Evolutionary conservation across 2,797 vertebrate species (phyloP).

Genomic region (Hemibagrus guttatus): DNA sequence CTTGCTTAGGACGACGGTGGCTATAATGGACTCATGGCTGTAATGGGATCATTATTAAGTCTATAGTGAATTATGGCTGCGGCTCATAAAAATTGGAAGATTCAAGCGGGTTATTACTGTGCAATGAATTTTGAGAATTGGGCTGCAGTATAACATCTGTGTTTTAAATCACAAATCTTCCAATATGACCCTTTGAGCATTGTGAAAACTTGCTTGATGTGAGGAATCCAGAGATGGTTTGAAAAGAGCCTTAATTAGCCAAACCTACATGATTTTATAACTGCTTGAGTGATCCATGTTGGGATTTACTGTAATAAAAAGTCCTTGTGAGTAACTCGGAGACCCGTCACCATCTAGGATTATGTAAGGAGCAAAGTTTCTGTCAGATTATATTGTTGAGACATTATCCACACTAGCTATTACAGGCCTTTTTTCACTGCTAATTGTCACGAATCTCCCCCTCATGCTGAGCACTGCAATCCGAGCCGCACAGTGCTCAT

Average conservation of each 20-base stretch:
- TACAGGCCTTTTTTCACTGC: not conserved
- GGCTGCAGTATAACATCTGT: slow-evolving; percentile 3
- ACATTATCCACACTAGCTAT: not conserved
- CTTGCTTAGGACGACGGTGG: not conserved
- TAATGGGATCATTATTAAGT: slow-evolving; percentile 29
- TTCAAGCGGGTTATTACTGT: slow-evolving; percentile 26
- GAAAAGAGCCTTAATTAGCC: not conserved
- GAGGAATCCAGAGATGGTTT: not conserved
- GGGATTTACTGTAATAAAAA: not conserved
- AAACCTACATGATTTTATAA: not conserved
- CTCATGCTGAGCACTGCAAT: no score
- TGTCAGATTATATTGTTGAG: not conserved
- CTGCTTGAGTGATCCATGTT: not conserved
- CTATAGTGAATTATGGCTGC: slow-evolving; percentile 23
- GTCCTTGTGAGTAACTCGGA: not conserved
- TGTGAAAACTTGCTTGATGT: not conserved
- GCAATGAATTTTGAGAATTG: slow-evolving; percentile 7
- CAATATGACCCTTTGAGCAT: not conserved
- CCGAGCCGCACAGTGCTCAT: no score
- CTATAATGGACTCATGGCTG: slow-evolving; percentile 24
- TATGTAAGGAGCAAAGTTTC: not conserved
- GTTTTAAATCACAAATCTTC: slow-evolving; percentile 10
- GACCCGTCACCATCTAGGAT: not conserved
- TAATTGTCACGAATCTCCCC: no score
- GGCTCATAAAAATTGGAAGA: not conserved